Evolutionary conservation across 2,888 invertebrate genomes (phyloP).

Genomic region (Meghimatium bilineatum): DNA sequence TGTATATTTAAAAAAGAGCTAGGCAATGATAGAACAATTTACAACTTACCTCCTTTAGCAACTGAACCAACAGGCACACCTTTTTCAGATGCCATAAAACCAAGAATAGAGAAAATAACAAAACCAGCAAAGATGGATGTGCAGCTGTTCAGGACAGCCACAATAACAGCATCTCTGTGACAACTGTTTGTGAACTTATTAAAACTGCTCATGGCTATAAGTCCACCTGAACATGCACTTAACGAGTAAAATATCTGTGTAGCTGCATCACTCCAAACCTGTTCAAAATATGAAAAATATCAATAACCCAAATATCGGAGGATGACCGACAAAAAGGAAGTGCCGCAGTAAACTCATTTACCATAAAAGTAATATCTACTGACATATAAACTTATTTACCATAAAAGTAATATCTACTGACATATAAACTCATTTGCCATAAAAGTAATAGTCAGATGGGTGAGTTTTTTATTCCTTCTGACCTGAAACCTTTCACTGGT

Average conservation of each 20-base stretch:
- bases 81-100: slow-evolving; percentile 80
- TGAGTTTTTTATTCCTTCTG: too few species aligned
- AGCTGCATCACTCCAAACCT: slow-evolving; percentile 75
- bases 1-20: too few species aligned
- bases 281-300: neutral
- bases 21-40: too few species aligned
- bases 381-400: too few species aligned
- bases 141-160: slow-evolving; percentile 75
- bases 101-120: slow-evolving; percentile 79
- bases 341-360: too few species aligned
- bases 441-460: too few species aligned
- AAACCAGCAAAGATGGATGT: slow-evolving; percentile 77
- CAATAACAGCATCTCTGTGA: slow-evolving; percentile 75
- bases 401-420: too few species aligned
- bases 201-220: slow-evolving; percentile 75
- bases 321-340: too few species aligned
- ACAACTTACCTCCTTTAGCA: slow-evolving; percentile 71
- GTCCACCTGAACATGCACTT: slow-evolving; percentile 74
- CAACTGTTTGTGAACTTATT: slow-evolving; percentile 76
- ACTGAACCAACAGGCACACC: slow-evolving; percentile 74
- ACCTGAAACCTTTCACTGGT: too few species aligned
- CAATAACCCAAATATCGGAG: too few species aligned
- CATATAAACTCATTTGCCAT: too few species aligned
- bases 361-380: too few species aligned
- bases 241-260: slow-evolving; percentile 75